Conservation (phyloP, 1,140 invertebrate genomes). For the Coenobita brevimanus region DNA sequence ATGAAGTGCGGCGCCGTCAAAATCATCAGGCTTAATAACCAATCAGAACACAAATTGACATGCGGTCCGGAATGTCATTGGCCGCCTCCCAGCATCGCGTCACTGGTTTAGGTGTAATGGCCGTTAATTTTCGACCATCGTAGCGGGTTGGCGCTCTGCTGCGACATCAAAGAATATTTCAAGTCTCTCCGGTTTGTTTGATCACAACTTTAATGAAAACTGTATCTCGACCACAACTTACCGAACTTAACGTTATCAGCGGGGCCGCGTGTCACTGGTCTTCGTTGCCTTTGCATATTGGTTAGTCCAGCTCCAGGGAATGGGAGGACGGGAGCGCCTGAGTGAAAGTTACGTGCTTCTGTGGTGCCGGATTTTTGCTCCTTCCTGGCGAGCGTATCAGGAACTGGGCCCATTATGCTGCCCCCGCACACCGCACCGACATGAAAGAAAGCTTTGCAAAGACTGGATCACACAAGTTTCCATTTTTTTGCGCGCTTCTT, state of each 20-base stretch:
- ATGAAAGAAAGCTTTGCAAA: no score
- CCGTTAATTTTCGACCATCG: slow-evolving; percentile 60
- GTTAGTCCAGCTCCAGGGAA: neutral
- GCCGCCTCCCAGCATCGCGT: slow-evolving; percentile 41
- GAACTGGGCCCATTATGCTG: no score
- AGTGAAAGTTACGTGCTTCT: slow-evolving; percentile 48
- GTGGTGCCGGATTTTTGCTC: no score
- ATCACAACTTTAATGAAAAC: slow-evolving; percentile 65
- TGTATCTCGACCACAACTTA: slow-evolving; percentile 60
- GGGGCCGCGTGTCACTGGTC: slow-evolving; percentile 22
- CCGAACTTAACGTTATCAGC: slow-evolving; percentile 49
- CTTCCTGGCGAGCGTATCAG: neutral
- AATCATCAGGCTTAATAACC: slow-evolving; percentile 50
- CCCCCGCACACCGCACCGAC: no score
- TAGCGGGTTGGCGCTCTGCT: slow-evolving; percentile 20
- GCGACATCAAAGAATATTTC: slow-evolving; percentile 58
- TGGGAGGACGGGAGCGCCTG: neutral
- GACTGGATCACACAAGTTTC: no score
- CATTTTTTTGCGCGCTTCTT: no score
- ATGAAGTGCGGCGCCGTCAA: slow-evolving; percentile 25
- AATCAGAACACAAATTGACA: slow-evolving; percentile 56
- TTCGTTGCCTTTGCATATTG: slow-evolving; percentile 55
- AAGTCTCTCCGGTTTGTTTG: slow-evolving; percentile 59
- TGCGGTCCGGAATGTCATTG: slow-evolving; percentile 45
- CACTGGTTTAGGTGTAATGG: slow-evolving; percentile 53